Base-by-base conservation (phyloP, 2,113 vertebrate species). In the Helogale parvula region DNA sequence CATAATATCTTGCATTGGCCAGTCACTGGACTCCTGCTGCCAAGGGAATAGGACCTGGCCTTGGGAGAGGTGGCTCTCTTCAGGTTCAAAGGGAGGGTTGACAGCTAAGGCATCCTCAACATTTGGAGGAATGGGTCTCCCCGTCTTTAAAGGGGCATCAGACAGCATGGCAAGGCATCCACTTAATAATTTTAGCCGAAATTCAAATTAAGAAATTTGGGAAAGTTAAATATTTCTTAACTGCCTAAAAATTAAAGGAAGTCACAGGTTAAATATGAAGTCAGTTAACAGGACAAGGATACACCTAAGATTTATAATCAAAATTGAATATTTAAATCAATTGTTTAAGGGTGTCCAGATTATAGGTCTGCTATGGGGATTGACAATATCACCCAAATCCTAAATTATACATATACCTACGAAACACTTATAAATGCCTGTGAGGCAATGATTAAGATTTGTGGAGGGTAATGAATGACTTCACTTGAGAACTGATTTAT, bases 141-240 rank as follows among this genome's bases (percentile, higher is more conserved):
- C 38, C 47, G 25, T 19, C 29, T 35, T 45, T 16, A 41, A 90
- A 45, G 7, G 7, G n/a, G 3, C 35, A 81, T 76, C 66, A 33
- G 9, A 31, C 33, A 90, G 29, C 14, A 79, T 94, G 35, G 29
- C 4, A 35, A 1, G 38, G n/a, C 6, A 68, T 77, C 52, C 38
- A 68, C 17, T 60, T 47, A 45, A 35, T 79, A 21, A 25, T 90
- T 92, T 94, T 89, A 76, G 19, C 23, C 92, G 31, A 81, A 89
- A 94, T 92, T 72, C 6, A 31, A 89, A 89, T 38, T 71, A 71
- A 57, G 47, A 77, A 27, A 47, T 69, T 93, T 90, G 5, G 17
- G 57, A 74, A 81, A 90, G 16, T 41, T 74, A 90, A 95, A 21
- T 86, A 86, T 63, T 94, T 85, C 33, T 89, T 92, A 60, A 60